Base-by-base conservation (phyloP, 2,113 vertebrate genomes). In the Clupea harengus region DNA sequence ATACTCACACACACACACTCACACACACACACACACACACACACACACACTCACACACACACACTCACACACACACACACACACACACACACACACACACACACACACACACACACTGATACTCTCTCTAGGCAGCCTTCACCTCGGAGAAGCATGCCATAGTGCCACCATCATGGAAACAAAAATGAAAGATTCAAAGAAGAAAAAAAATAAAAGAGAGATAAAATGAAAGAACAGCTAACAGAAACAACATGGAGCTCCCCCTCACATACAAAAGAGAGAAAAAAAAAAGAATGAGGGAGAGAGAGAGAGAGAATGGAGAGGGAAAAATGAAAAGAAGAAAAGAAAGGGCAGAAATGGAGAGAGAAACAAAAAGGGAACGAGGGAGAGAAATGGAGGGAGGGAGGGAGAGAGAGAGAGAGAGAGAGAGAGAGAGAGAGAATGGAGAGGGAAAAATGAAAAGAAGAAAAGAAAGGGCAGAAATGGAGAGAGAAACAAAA, bases 81-180 rank as follows among this genome's bases (percentile, higher is more conserved):
- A 64, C 60, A 25, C 60, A 64, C 60, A 64, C 60, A 64, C 60
- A 64, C 60, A 25, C 60, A 25, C 60, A 64, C 60, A 64, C 60
- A 64, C 60, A 64, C 22, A 64, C 60, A 20, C 57, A n/a, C 57
- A 64, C 57, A 64, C 57, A 64, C 28, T 39, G 67, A 75, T 39
- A 75, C 25, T 75, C 64, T 67, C 8, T 25, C 67, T 60, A 22
- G 83, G 87, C 89, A 88, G 88, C 84, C 82, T 89, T 92, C 87
- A 92, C 50, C 89, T 92, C 91, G 25, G 90, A 82, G 92, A 91
- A 88, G 86, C 87, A 82, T 95, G 95, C 90, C 92, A 93, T 89
- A 85, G 84, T 90, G 92, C 92, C 94, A 93, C 89, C 89, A 85
- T 92, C 89, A 87, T 83, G 90, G 95, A 95, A 96, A 95, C 94